A percentile compares a stretch with the other conserved stretches of the same genome.
Evolutionary conservation across 2,113 vertebrate species (phyloP).

Genomic region (Channa maculata): DNA sequence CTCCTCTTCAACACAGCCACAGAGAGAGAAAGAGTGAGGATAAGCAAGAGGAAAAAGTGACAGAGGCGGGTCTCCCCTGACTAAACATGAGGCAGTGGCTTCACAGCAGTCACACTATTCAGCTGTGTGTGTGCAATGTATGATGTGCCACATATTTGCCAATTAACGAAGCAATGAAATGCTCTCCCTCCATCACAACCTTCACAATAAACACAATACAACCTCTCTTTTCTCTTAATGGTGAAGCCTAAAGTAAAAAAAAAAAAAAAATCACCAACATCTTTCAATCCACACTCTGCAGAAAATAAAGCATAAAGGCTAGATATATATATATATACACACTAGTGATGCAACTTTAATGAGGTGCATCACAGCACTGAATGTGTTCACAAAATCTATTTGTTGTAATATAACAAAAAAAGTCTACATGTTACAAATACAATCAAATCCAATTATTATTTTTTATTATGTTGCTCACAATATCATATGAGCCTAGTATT

Average conservation of each 20-base stretch:
- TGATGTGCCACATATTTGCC: conserved; percentile 54
- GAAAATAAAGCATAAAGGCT: too few species aligned
- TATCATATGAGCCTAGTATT: neutral
- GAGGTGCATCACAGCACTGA: too few species aligned
- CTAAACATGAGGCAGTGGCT: conserved; percentile 66
- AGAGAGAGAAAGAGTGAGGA: conserved; percentile 57
- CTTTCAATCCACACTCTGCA: neutral
- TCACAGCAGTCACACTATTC: conserved; percentile 51
- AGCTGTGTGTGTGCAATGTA: conserved; percentile 31
- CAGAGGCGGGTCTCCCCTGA: conserved; percentile 69
- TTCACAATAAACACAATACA: conserved; percentile 6
- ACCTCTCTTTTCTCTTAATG: conserved; percentile 35
- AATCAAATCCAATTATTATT: neutral
- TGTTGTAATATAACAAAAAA: neutral
- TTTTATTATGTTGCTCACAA: neutral
- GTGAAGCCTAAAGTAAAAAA: too few species aligned
- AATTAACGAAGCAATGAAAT: conserved; percentile 65
- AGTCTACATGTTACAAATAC: neutral
- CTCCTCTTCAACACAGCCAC: conserved; percentile 62
- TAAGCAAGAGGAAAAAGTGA: conserved; percentile 70
- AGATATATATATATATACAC: neutral
- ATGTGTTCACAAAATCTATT: too few species aligned
- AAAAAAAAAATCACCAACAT: conserved; percentile 13
- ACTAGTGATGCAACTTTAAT: neutral
- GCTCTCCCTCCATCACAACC: conserved; percentile 36